Evolutionary conservation across 2,888 invertebrate species (phyloP), one percentile per base, ranked within the genome.

Genomic region (Phaedon cochleariae): DNA sequence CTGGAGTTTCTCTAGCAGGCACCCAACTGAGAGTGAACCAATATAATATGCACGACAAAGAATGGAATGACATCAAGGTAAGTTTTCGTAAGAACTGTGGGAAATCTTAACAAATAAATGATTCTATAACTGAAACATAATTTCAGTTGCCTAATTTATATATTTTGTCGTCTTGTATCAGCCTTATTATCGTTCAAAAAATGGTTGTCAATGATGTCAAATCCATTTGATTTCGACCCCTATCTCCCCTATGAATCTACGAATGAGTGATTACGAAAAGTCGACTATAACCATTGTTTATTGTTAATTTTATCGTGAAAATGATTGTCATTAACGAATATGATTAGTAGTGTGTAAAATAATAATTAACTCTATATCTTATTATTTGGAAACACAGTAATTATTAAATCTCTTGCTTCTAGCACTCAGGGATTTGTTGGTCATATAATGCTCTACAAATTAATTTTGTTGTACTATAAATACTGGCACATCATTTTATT

Each of bases 1-100:
- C 94, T 0, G 94, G 94, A 0, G 94, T 95, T 0, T 94, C 94
- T 0, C 85, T 95, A 53, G 94, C 94, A 0, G 94, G 94, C 64
- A 95, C 95, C 0, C 94, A 95, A 81, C 84, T 95, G 26, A 86
- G 95, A 61, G 94, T 95, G 46, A 95, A 95, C 84, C 92, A 93
- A 76, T 95, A 94, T 81, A 90, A 90, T 69, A 92, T 93, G 90
- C 94, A 95, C 75, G 94, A 94, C 77, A 90, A 91, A 48, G 93
- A 94, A 82, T 94, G 94, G 94, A 94, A 94, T 79, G 94, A 94
- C 79, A 89, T 94, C 26, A 89, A 89, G 85, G 91, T 90, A 84
- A 82, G 81, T 75, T 17, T 48, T 4, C 20, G 1, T 7, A 22
- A 22, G 48, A 48, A 48, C 2, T 48, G 48, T 48, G 22, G 21